Percentiles rank a stretch among this genome's conserved stretches.
Conservation (phyloP, 1,140 invertebrate species). For the Drosophila tsacasi region DNA sequence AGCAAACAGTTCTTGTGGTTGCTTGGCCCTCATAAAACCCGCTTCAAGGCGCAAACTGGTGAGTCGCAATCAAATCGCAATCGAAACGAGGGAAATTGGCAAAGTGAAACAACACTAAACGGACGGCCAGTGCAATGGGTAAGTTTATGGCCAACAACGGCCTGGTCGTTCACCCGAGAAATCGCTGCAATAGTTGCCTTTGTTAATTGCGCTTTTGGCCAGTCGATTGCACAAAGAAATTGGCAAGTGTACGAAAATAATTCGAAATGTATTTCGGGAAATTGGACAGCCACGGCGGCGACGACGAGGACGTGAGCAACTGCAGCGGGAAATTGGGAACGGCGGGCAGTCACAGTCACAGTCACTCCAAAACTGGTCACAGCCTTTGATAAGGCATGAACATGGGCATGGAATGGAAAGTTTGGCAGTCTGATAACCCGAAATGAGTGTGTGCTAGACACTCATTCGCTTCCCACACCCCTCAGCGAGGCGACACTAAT, state of each 20-base stretch:
- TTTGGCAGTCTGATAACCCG: slow-evolving; percentile 30
- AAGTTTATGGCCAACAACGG: slow-evolving; percentile 39
- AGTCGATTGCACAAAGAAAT: slow-evolving; percentile 78
- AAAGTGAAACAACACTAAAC: slow-evolving; percentile 11
- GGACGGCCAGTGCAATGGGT: slow-evolving; percentile 19
- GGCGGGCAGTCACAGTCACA: slow-evolving; percentile 11
- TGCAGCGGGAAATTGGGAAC: slow-evolving; percentile 61
- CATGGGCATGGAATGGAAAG: slow-evolving; percentile 25
- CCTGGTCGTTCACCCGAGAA: slow-evolving; percentile 56
- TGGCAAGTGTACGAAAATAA: slow-evolving; percentile 71
- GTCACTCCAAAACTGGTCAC: slow-evolving; percentile 46
- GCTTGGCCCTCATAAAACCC: slow-evolving; percentile 18
- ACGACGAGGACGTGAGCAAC: slow-evolving; percentile 51
- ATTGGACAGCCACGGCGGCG: slow-evolving; percentile 45
- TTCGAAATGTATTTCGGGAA: slow-evolving; percentile 66
- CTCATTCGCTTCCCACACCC: slow-evolving; percentile 27
- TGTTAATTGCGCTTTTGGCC: slow-evolving; percentile 75
- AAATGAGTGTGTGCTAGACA: slow-evolving; percentile 13
- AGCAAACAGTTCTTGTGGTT: slow-evolving; percentile 16
- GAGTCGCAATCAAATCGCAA: slow-evolving; percentile 9
- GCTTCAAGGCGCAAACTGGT: background rate
- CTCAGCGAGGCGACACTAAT: slow-evolving; percentile 23
- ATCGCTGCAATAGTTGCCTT: slow-evolving; percentile 59
- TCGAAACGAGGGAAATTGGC: slow-evolving; percentile 21
- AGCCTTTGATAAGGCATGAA: slow-evolving; percentile 23